These are phyloP conservation scores for Dissostichus mawsoni DNA, from an alignment of 2,113 vertebrate genomes.

Conservation along the genomic window DNA sequence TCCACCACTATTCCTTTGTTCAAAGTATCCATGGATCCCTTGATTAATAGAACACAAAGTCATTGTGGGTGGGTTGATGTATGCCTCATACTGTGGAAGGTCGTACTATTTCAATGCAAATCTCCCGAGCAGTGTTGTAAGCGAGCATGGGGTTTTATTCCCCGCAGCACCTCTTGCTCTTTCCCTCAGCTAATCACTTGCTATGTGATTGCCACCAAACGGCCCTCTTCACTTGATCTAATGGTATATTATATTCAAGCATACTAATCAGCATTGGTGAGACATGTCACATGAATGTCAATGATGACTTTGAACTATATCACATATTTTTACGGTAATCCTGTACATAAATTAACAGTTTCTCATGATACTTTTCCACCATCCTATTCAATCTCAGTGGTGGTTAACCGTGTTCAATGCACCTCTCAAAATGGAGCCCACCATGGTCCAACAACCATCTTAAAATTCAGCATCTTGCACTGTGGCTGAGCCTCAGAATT, in stretches of 20 bases:
- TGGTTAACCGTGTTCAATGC: constrained; percentile 44
- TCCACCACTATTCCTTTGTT: neutral
- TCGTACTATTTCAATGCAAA: neutral
- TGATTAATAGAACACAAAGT: neutral
- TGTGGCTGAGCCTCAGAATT: constrained; percentile 49
- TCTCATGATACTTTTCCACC: neutral
- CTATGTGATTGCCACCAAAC: constrained; percentile 2
- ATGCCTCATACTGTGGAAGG: neutral
- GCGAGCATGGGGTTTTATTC: neutral
- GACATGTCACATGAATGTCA: constrained; percentile 27
- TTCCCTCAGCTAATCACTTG: constrained; percentile 15
- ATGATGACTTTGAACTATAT: neutral
- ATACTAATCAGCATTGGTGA: constrained; percentile 4
- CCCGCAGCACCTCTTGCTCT: constrained; percentile 4
- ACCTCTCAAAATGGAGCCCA: constrained; percentile 29
- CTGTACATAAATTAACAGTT: constrained; percentile 24
- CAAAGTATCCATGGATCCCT: neutral
- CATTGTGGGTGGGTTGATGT: neutral
- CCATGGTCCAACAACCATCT: constrained; percentile 35
- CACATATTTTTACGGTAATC: neutral
- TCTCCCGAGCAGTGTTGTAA: neutral
- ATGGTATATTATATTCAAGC: neutral
- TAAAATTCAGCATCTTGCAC: constrained; percentile 42
- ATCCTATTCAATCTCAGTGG: neutral
- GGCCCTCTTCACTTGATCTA: neutral